Conservation (phyloP, 2,113 vertebrate species). For the Petromus typicus region DNA sequence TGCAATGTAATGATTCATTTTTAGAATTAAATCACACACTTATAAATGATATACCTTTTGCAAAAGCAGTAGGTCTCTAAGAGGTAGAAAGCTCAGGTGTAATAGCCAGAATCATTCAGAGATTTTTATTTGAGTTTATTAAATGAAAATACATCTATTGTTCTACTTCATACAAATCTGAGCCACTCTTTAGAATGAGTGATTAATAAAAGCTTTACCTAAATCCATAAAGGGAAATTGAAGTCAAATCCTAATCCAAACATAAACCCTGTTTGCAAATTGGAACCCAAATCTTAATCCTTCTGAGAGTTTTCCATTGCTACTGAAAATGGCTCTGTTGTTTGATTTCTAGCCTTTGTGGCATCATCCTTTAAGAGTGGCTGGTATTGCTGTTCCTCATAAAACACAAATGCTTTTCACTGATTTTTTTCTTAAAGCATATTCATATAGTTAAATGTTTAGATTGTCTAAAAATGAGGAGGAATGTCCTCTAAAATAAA, state of each 20-base stretch:
- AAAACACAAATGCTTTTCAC: conserved; percentile 61
- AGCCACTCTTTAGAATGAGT: conserved; percentile 63
- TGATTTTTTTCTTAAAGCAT: conserved; percentile 19
- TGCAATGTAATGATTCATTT: not conserved
- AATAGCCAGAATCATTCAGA: not conserved
- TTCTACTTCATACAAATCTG: conserved; percentile 30
- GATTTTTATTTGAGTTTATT: conserved; percentile 39
- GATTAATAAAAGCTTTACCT: conserved; percentile 77
- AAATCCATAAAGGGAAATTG: conserved; percentile 74
- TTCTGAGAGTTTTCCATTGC: conserved; percentile 11
- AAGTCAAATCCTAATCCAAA: conserved; percentile 77
- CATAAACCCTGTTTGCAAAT: conserved; percentile 75
- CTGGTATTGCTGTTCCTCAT: conserved; percentile 56
- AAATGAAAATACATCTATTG: conserved; percentile 60
- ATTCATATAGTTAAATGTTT: conserved; percentile 48
- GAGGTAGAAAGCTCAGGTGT: not conserved
- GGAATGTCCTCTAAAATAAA: conserved; percentile 41
- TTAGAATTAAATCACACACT: not conserved
- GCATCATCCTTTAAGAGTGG: conserved; percentile 35
- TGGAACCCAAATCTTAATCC: conserved; percentile 74
- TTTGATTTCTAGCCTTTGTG: conserved; percentile 4
- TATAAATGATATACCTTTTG: not conserved
- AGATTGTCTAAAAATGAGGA: conserved; percentile 22
- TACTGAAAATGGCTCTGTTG: conserved; percentile 40
- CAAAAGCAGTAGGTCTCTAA: not conserved